phyloP scores from a whole-genome alignment of 2,113 vertebrate genomes.

The Otis tarda region DNA sequence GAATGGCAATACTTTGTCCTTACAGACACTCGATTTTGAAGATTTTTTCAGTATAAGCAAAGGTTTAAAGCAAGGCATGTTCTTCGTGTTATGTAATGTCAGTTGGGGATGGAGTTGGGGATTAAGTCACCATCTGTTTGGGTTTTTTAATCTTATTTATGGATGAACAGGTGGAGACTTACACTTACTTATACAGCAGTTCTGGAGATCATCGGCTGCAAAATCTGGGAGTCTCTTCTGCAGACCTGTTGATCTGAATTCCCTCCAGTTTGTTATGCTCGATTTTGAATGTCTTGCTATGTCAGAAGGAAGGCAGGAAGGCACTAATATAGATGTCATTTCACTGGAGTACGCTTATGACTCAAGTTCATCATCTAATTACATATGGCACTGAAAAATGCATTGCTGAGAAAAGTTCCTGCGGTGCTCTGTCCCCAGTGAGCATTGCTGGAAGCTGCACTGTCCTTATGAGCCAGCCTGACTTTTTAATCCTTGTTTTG shows the following conservation, averaged over 20 bases:
- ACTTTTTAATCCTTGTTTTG: neutral
- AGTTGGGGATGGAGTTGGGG: neutral
- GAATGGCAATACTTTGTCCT: neutral
- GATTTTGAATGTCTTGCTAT: neutral
- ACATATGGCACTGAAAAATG: neutral
- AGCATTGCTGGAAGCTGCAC: neutral
- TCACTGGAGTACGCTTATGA: neutral
- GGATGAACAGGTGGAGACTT: neutral
- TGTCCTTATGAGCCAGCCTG: neutral
- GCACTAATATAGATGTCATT: neutral
- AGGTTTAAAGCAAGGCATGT: neutral
- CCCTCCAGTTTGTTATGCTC: neutral
- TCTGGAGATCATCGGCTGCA: neutral
- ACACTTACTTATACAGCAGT: neutral
- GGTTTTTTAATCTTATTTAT: constrained; percentile 21
- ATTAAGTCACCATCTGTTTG: constrained; percentile 27
- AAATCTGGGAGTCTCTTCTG: neutral
- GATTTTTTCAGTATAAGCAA: neutral
- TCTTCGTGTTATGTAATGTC: neutral
- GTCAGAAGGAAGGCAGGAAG: neutral
- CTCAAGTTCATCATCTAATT: neutral
- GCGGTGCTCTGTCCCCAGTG: neutral
- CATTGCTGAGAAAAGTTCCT: neutral
- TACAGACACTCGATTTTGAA: neutral
- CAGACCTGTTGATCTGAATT: neutral